Base-by-base conservation (phyloP, 2,797 vertebrate species). In the Anguilla pacifica region DNA sequence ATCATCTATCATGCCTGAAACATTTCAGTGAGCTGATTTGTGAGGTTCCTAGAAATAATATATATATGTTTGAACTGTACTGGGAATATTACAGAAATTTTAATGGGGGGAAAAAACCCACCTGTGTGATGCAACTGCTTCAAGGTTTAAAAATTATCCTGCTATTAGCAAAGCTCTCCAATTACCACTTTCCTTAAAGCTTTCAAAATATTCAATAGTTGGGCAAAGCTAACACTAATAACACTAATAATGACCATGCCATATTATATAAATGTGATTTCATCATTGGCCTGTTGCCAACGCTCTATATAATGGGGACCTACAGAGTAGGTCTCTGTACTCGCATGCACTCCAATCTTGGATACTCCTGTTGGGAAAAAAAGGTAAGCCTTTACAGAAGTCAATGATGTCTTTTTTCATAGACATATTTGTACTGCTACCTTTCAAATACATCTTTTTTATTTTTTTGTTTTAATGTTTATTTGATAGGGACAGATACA, bases 241-340 rank as follows among this genome's bases (percentile, higher is more conserved):
- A 17, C 51, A 77, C 70, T 28, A 59, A 57, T 84, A 59, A 84
- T 57, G 57, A 43, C 17, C 53, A 61, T 59, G 83, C 9, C 31
- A 19, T 22, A 25, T 84, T 31, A 84, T 61, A 28, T 82, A 70
- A 55, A 46, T 85, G 84, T 70, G 84, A 46, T n/a, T 2, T 85
- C 84, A 70, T 46, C 59, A 85, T 70, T 59, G 22, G 84, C 15
- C 84, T 49, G 10, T 59, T 57, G 11, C 46, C 67, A 31, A 59
- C 84, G 72, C 10, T 84, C 15, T 91, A 91, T 94, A 90, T 89
- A 92, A 93, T 86, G 79, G 1, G 11, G 81, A 67, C 70, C 85
- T 49, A 53, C 43, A 53, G 7, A 64, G 15, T 25, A 28, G 11
- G 57, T 25, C 17, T 11, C 22, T 82, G 79, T n/a, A 82, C 17